Conservation (phyloP, 2,888 invertebrate genomes). For the Panzeria rudis region DNA sequence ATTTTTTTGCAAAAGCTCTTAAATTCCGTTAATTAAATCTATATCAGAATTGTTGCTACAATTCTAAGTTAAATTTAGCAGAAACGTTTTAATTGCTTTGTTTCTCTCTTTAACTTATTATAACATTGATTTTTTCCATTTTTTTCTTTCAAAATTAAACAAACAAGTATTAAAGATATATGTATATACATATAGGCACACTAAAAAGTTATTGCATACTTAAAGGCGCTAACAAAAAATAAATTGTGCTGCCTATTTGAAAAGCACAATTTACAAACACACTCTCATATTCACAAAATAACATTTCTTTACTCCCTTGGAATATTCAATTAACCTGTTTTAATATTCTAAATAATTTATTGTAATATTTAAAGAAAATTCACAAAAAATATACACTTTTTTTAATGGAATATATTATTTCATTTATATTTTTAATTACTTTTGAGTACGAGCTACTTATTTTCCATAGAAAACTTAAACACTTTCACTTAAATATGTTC, state of each 20-base stretch:
- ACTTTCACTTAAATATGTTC: constrained; percentile 42
- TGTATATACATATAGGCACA: not conserved
- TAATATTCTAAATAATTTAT: not conserved
- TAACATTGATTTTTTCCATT: not conserved
- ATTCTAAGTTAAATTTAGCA: not conserved
- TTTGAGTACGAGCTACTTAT: constrained; percentile 82
- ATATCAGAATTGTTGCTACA: not conserved
- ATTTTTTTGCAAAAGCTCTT: not conserved
- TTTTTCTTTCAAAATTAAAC: not conserved
- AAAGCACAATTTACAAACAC: constrained; percentile 2
- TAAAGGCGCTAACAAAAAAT: constrained; percentile 25
- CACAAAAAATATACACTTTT: constrained; percentile 49
- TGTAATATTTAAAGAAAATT: not conserved
- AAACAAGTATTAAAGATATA: not conserved
- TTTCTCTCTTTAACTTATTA: not conserved
- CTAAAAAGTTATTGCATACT: constrained; percentile 33
- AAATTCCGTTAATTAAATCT: not conserved
- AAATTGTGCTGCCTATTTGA: constrained; percentile 16
- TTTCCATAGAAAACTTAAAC: constrained; percentile 18
- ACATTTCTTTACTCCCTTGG: constrained; percentile 4
- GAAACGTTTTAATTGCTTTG: not conserved
- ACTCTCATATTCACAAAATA: not conserved
- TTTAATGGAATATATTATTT: not conserved
- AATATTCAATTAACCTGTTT: not conserved
- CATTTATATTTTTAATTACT: constrained; percentile 74